These are phyloP conservation scores for Tetraodon nigroviridis DNA, from an alignment of 2,113 vertebrate genomes.

Conservation along the genomic window DNA sequence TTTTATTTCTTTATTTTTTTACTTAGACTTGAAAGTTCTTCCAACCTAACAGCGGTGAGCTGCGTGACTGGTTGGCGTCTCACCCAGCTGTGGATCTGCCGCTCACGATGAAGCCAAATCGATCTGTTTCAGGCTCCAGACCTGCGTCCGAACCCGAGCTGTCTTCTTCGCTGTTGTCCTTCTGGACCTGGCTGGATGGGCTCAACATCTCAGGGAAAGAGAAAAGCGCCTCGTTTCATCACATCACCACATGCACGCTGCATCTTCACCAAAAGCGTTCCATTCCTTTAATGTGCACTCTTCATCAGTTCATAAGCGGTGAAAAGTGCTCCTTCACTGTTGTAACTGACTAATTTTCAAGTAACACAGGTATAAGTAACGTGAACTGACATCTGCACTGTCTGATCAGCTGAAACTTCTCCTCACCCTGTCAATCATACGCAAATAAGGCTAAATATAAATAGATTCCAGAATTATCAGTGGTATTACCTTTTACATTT, in stretches of 20 bases:
- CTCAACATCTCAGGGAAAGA: constrained; percentile 55
- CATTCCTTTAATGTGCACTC: no score
- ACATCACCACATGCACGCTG: neutral
- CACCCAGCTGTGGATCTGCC: constrained; percentile 69
- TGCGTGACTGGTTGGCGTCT: constrained; percentile 33
- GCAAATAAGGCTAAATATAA: neutral
- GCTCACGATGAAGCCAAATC: constrained; percentile 75
- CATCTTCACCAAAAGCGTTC: neutral
- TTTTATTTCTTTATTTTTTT: neutral
- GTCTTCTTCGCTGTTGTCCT: constrained; percentile 49
- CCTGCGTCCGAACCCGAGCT: constrained; percentile 58
- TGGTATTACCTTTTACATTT: constrained; percentile 54
- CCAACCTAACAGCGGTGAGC: no score
- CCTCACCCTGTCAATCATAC: neutral
- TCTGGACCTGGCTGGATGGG: constrained; percentile 33
- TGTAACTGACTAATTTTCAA: no score
- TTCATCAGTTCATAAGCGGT: no score
- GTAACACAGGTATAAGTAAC: no score
- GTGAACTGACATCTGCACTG: no score
- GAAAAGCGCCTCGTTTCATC: neutral
- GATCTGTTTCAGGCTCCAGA: constrained; percentile 70
- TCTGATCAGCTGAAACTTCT: no score
- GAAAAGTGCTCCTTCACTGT: no score
- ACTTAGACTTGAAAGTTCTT: neutral
- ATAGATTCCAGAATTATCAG: constrained; percentile 4